Percentiles rank a stretch among this genome's conserved stretches.
Conservation (phyloP, 2,113 vertebrate species). For the Grus americana region DNA sequence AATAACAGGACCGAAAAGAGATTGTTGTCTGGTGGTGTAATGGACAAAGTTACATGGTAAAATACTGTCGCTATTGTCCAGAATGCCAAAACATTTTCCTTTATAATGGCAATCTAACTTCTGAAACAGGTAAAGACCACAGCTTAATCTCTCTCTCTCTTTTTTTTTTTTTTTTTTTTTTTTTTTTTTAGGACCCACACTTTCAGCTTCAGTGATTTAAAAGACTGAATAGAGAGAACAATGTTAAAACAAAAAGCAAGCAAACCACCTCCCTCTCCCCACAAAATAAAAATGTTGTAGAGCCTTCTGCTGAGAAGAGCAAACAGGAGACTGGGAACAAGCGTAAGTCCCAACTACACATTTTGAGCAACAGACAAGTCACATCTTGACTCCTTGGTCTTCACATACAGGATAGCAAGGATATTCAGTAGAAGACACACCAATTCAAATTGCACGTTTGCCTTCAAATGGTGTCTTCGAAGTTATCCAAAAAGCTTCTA, state of each 20-base stretch:
- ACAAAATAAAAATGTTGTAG: neutral
- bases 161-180: neutral
- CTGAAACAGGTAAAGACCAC: neutral
- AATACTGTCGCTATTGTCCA: neutral
- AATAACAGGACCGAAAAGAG: neutral
- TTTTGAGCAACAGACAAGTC: neutral
- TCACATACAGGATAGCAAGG: neutral
- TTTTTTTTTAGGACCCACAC: neutral
- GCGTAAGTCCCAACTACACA: too few relatives aligned
- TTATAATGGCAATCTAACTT: neutral
- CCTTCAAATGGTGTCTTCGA: neutral
- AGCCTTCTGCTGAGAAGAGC: neutral
- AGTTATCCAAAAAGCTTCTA: neutral
- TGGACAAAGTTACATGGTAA: neutral
- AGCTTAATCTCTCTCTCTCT: neutral
- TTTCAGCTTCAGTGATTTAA: neutral
- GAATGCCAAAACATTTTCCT: neutral
- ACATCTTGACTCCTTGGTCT: neutral
- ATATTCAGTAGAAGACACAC: neutral
- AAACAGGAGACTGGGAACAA: neutral
- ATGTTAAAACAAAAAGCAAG: neutral
- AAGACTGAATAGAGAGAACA: neutral
- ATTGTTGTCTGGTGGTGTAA: neutral
- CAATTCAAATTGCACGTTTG: neutral
- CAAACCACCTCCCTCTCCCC: neutral